Evolutionary conservation across 2,797 vertebrate species (phyloP).

Genomic region (Vespertilio murinus): DNA sequence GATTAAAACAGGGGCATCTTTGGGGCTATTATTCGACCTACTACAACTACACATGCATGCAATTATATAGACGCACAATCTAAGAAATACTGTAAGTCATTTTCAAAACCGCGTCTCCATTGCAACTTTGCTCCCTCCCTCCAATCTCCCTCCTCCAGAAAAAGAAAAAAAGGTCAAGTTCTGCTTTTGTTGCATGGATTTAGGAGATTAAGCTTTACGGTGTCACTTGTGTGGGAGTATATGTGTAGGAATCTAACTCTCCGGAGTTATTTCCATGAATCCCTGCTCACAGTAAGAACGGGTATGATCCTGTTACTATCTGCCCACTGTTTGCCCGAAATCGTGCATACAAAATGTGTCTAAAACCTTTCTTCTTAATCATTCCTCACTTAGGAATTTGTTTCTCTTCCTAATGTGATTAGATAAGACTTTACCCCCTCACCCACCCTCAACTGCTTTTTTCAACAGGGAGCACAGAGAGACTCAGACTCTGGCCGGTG

Average conservation of each 20-base stretch:
- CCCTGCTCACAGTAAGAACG: not conserved
- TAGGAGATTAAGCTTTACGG: not conserved
- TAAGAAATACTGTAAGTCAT: not conserved
- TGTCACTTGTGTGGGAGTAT: not conserved
- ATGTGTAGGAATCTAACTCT: not conserved
- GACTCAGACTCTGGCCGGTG: not conserved
- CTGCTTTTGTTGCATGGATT: not conserved
- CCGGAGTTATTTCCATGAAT: not conserved
- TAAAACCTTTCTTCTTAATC: constrained; percentile 1
- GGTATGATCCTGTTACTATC: not conserved
- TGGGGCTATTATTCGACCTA: not conserved
- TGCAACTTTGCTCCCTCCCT: not conserved
- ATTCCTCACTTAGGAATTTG: constrained; percentile 1
- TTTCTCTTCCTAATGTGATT: constrained; percentile 36
- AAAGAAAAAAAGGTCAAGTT: not conserved
- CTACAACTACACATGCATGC: not conserved
- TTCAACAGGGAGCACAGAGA: not conserved
- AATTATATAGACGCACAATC: not conserved
- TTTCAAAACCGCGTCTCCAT: not conserved
- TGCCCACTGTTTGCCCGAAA: not conserved
- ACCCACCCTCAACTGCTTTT: not conserved
- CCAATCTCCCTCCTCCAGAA: not conserved
- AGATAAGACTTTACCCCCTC: not conserved
- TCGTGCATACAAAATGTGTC: not conserved
- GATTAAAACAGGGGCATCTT: not conserved